Percentiles rank a stretch among this genome's conserved stretches.
Conservation (phyloP, 2,888 invertebrate genomes). For the Pristionchus fissidentatus region DNA sequence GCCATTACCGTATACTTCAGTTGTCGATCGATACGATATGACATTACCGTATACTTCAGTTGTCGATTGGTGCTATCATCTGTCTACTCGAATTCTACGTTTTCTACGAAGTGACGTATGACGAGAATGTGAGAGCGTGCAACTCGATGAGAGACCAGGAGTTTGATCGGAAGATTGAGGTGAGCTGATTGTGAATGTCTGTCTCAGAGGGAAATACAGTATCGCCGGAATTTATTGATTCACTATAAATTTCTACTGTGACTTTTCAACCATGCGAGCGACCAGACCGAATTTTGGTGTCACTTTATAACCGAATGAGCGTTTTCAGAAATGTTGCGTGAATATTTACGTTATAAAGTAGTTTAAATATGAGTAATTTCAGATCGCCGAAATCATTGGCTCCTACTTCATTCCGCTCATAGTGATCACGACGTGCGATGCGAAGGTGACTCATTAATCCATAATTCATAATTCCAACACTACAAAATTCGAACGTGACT, state of each 20-base stretch:
- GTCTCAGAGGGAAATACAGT: not conserved
- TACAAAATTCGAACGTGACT: too few relatives aligned
- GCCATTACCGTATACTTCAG: too few relatives aligned
- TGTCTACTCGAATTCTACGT: constrained; percentile 67
- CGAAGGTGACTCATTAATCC: constrained; percentile 59
- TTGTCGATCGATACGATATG: too few relatives aligned
- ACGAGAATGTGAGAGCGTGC: not conserved
- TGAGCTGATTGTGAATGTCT: not conserved
- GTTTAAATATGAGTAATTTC: constrained; percentile 49
- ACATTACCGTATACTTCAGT: too few relatives aligned
- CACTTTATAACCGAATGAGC: too few relatives aligned
- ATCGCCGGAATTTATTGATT: not conserved
- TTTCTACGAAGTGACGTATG: constrained; percentile 63
- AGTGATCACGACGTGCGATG: constrained; percentile 67
- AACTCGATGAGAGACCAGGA: not conserved
- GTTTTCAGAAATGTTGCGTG: not conserved
- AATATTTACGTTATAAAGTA: not conserved
- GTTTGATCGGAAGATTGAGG: constrained; percentile 12
- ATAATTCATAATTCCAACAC: too few relatives aligned
- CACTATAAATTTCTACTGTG: too few relatives aligned
- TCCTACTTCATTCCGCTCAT: constrained; percentile 71
- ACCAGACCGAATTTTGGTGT: too few relatives aligned
- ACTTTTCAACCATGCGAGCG: too few relatives aligned
- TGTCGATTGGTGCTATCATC: constrained; percentile 62
- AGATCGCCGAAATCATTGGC: constrained; percentile 68